A percentile compares a stretch with the other conserved stretches of the same genome.
Evolutionary conservation across 2,888 invertebrate species (phyloP).

Genomic region (Pasiphila rectangulata): DNA sequence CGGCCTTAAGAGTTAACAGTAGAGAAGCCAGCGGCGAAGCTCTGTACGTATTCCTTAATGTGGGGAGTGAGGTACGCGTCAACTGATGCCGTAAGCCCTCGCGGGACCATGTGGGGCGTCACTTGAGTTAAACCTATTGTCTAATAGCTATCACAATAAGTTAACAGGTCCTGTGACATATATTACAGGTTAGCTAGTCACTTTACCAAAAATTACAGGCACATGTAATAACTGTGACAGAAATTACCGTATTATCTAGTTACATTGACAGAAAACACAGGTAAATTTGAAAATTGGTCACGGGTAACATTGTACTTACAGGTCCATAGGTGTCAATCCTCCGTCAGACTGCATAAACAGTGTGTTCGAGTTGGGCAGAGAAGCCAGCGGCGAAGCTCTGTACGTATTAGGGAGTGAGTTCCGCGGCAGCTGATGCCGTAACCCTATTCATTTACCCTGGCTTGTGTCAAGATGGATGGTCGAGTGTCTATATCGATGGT

Average conservation of each 20-base stretch:
- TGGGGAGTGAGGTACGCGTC: constrained; percentile 86
- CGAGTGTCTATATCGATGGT: too few species aligned
- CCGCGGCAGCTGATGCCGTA: constrained; percentile 97
- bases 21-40: constrained; percentile 94
- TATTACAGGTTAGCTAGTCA: too few species aligned
- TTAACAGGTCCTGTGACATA: too few species aligned
- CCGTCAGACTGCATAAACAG: constrained; percentile 99
- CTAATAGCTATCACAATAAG: not conserved
- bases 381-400: constrained; percentile 94
- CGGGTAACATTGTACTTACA: not conserved
- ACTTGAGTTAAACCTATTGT: not conserved
- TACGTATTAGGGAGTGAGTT: constrained; percentile 97
- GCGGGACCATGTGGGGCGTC: not conserved
- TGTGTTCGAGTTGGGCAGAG: constrained; percentile 84
- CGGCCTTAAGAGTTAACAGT: too few species aligned
- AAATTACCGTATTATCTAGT: too few species aligned
- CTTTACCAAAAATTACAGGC: too few species aligned
- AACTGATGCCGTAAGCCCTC: not conserved
- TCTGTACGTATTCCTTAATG: constrained; percentile 91
- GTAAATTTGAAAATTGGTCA: too few species aligned
- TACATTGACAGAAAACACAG: too few species aligned
- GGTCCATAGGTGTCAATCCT: constrained; percentile 93
- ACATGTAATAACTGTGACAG: too few species aligned
- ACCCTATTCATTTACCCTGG: too few species aligned
- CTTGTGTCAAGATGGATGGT: too few species aligned